Base-by-base conservation (phyloP, 2,113 vertebrate genomes). In the Reinhardtius hippoglossoides region DNA sequence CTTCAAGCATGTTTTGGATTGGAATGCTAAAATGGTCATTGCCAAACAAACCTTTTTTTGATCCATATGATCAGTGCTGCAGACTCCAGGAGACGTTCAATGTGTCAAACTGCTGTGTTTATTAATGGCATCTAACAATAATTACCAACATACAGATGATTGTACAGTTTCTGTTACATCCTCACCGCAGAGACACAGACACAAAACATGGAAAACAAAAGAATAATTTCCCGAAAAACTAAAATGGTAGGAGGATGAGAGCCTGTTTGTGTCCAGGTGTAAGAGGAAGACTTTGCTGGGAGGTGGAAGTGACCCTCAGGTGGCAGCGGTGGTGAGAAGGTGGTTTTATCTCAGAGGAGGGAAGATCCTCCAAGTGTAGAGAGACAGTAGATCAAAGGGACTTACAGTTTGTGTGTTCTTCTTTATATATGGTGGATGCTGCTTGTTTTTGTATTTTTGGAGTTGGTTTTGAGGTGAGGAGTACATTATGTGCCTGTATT, bases 361-460 rank as follows among this genome's bases (percentile, higher is more conserved):
- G 31, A 59, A 14, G 77, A 78, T 37, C 35, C 35, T 82, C 66
- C 23, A 46, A 67, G 70, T 78, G 66, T 27, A 37, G 55, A 71
- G 55, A 71, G 84, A 77, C 66, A 78, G 71, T 67, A 67, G 74
- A 81, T 15, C 5, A 2, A 54, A 3, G 9, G 0, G 50, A 16
- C 50, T 16, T 23, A 55, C 52, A 3, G 12, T 66, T 71, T 14
- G 58, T 18, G n/a, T 13, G 63, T 9, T 3, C 3, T 16, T 20
- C 64, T 74, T 56, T 40, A 44, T 55, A 14, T 10, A 23, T 3
- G 3, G 18, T 26, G 1, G 15, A 3, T 37, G 24, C 23, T 26
- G 24, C 56, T 82, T 64, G 46, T 40, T 56, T 16, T 16, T 55
- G 21, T 55, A 13, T 50, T 71, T 68, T 20, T 74, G 2, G 50